Conservation (phyloP, 2,113 vertebrate species). For the Pampusana beccarii region DNA sequence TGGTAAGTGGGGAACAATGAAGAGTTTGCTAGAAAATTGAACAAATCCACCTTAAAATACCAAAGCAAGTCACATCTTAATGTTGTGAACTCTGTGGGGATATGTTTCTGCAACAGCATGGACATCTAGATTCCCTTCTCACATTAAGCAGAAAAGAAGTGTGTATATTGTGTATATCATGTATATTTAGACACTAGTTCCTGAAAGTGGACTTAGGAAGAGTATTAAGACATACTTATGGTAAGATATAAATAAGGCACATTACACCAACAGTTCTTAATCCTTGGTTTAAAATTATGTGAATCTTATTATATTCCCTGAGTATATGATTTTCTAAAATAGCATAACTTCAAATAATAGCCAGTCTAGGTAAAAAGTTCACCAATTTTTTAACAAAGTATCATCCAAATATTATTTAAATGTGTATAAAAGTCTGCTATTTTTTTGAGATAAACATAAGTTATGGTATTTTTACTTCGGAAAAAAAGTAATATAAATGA, state of each 20-base stretch:
- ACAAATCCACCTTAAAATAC: constrained; percentile 12
- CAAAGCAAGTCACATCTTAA: background rate
- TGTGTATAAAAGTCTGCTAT: background rate
- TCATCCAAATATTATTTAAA: background rate
- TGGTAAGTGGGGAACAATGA: background rate
- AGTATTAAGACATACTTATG: background rate
- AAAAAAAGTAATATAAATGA: background rate
- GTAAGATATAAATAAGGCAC: background rate
- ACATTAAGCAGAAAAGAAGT: background rate
- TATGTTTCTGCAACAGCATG: background rate
- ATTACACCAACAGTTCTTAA: background rate
- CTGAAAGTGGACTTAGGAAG: background rate
- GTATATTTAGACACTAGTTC: background rate
- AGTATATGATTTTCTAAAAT: background rate
- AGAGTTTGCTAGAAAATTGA: background rate
- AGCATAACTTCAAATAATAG: background rate
- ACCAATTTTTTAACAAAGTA: background rate
- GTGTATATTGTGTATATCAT: background rate
- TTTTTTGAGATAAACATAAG: background rate
- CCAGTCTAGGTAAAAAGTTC: background rate
- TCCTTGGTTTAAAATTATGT: background rate
- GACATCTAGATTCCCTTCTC: background rate
- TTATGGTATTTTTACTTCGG: background rate
- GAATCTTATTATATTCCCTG: background rate
- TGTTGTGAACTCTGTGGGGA: background rate